phyloP scores from a whole-genome alignment of 1,140 invertebrate species.

The Plodia interpunctella region DNA sequence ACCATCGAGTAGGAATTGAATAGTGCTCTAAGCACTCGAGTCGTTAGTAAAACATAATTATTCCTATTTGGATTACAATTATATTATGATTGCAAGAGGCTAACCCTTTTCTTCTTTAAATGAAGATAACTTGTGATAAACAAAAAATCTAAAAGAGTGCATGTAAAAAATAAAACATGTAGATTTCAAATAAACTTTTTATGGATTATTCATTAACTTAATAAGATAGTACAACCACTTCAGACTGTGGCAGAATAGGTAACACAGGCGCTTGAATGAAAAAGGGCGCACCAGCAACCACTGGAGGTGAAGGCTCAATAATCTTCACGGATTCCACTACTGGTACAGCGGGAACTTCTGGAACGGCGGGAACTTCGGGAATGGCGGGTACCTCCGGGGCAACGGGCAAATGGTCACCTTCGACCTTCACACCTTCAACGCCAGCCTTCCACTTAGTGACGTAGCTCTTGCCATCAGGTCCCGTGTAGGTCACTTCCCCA shows the following conservation, averaged over 20 bases:
- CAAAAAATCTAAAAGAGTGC: not conserved
- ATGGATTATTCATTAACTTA: too few relatives aligned
- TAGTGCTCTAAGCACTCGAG: too few relatives aligned
- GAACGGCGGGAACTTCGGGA: not conserved
- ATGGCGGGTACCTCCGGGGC: slow-evolving; percentile 6
- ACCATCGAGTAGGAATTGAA: too few relatives aligned
- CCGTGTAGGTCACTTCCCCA: slow-evolving; percentile 48
- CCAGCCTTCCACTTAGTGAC: slow-evolving; percentile 57
- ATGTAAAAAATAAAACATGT: too few relatives aligned
- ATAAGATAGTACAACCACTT: too few relatives aligned
- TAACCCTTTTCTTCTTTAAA: not conserved
- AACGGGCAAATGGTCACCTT: slow-evolving; percentile 30
- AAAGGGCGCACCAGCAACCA: too few relatives aligned
- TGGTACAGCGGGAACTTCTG: not conserved
- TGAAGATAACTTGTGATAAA: not conserved
- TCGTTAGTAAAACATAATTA: too few relatives aligned
- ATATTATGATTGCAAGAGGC: not conserved
- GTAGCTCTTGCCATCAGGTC: slow-evolving; percentile 53
- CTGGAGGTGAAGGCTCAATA: too few relatives aligned
- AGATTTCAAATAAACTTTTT: too few relatives aligned
- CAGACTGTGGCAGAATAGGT: too few relatives aligned
- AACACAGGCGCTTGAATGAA: too few relatives aligned
- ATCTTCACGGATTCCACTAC: not conserved
- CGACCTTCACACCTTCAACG: slow-evolving; percentile 48
- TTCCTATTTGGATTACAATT: not conserved